These are phyloP conservation scores for Gastracanthus pulcherrimus DNA, from an alignment of 2,888 invertebrate species.

Conservation along the genomic window DNA sequence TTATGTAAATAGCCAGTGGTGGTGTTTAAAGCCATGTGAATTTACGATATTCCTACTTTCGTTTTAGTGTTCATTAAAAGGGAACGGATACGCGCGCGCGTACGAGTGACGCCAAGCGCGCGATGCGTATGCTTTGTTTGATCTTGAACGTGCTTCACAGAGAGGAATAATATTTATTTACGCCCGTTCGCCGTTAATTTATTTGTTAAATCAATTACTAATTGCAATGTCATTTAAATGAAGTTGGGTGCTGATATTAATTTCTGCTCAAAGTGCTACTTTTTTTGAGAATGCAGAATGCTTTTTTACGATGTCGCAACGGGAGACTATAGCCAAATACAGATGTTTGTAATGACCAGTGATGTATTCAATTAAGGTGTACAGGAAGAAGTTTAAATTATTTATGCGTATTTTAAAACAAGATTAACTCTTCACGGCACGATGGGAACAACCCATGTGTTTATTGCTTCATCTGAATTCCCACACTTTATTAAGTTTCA, in stretches of 20 bases:
- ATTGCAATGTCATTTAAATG: not conserved
- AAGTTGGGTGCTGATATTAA: not conserved
- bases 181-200: not conserved
- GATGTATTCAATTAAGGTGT: not conserved
- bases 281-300: too few species aligned
- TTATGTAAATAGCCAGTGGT: slow-evolving; percentile 8
- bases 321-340: not conserved
- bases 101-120: too few species aligned
- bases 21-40: slow-evolving; percentile 29
- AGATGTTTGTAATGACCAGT: not conserved
- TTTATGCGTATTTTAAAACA: not conserved
- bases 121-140: not conserved
- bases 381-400: not conserved
- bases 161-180: not conserved
- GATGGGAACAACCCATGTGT: not conserved
- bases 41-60: slow-evolving; percentile 46
- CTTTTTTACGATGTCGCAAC: not conserved
- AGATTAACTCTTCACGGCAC: not conserved
- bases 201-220: not conserved
- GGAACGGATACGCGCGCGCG: slow-evolving; percentile 47
- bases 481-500: not conserved
- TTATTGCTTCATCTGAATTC: not conserved
- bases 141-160: not conserved
- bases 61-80: slow-evolving; percentile 60
- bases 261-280: not conserved